Evolutionary conservation across 2,113 vertebrate genomes (phyloP), one percentile per base, ranked within the genome.

Genomic region (Zosterops borbonicus): DNA sequence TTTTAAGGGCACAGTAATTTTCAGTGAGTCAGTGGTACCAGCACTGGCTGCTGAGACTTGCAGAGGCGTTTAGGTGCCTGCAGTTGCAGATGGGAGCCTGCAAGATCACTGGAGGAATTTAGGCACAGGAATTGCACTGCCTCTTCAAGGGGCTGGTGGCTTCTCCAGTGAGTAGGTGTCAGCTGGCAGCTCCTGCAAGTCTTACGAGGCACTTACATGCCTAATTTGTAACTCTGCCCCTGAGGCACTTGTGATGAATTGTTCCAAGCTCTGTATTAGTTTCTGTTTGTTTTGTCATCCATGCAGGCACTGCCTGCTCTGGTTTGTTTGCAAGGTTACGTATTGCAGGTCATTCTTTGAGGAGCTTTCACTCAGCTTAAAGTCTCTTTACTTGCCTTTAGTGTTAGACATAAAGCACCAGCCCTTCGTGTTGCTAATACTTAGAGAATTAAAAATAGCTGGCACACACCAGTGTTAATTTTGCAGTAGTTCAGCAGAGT

Each of bases 161-260:
- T 91, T 60, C 84, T 60, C 39, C 0, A 91, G 76, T 9, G 52
- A 84, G 84, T 75, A 49, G 90, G 78, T 93, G 90, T 91, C 44
- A 76, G 78, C 74, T 91, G 87, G 65, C 93, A 87, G 81, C 82
- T 91, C 58, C 67, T 37, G 35, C 65, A n/a, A 71, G 44, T 14
- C 81, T 69, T 76, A 18, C 0, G 0, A 82, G 65, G 74, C 82
- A 31, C 70, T 90, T 94, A 53, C 46, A 75, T 58, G 94, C 87
- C 85, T 76, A 70, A 21, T 87, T 96, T 92, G 81, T 85, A 60
- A 75, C 87, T 58, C 49, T 85, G 82, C 87, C 87, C 93, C 67
- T 15, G 14, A 58, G 90, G 92, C 90, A 19, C 62, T 73, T 1
- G 4, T n/a, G 83, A 71, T 69, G 84, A 53, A 69, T 92, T 64